phyloP scores from a whole-genome alignment of 2,888 invertebrate species.

The Nomada fabriciana region DNA sequence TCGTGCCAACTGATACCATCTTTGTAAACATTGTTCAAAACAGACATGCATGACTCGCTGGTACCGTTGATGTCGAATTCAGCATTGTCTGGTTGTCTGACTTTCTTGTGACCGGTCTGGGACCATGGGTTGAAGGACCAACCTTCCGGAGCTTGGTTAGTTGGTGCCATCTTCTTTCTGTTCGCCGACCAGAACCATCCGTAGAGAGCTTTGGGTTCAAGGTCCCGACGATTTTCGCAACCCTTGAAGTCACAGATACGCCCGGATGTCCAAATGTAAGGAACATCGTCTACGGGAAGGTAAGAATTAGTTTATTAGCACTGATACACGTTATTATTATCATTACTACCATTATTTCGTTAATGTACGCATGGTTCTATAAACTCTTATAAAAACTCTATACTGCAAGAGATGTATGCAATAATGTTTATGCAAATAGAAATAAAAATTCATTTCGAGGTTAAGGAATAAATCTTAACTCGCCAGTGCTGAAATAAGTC shows the following conservation, averaged over 20 bases:
- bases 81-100: slow-evolving; percentile 94
- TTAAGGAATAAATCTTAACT: no score
- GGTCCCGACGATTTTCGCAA: slow-evolving; percentile 93
- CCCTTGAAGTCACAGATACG: slow-evolving; percentile 97
- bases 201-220: slow-evolving; percentile 93
- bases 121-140: slow-evolving; percentile 96
- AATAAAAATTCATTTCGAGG: no score
- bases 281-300: slow-evolving; percentile 89
- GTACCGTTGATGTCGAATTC: slow-evolving; percentile 96
- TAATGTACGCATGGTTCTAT: no score
- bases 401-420: no score
- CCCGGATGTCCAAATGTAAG: slow-evolving; percentile 97
- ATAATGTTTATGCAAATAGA: no score
- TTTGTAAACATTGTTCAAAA: slow-evolving; percentile 96
- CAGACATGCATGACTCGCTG: slow-evolving; percentile 93
- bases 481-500: no score
- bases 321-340: no score
- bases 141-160: slow-evolving; percentile 89
- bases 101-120: slow-evolving; percentile 95
- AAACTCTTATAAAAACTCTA: no score
- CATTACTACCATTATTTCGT: no score
- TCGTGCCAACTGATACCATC: slow-evolving; percentile 98
- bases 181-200: slow-evolving; percentile 98
- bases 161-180: slow-evolving; percentile 93
- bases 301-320: background rate